These are phyloP conservation scores for Murina feae DNA, from an alignment of 2,113 vertebrate genomes.

Conservation along the genomic window DNA sequence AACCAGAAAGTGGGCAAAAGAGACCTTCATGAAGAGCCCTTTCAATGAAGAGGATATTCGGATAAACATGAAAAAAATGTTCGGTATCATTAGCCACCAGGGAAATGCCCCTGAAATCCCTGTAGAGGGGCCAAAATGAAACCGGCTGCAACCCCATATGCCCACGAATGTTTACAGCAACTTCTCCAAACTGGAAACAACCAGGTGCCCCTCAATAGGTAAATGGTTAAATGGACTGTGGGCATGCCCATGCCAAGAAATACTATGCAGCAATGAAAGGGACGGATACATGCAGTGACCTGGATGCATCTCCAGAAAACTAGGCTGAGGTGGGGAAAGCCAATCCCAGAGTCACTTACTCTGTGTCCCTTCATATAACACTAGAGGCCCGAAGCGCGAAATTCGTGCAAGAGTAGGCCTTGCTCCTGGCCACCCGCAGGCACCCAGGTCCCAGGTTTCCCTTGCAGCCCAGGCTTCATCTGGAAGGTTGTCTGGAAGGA, in stretches of 20 bases:
- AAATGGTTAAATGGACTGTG: fast-evolving
- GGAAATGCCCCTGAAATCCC: fast-evolving
- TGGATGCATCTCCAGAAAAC: background rate
- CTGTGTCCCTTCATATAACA: background rate
- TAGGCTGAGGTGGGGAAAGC: too few species aligned
- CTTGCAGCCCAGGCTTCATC: too few species aligned
- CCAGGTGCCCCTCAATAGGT: background rate
- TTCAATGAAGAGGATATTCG: background rate
- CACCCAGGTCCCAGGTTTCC: too few species aligned
- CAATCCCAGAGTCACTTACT: fast-evolving
- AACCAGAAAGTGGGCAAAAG: background rate
- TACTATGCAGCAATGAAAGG: fast-evolving
- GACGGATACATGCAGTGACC: fast-evolving
- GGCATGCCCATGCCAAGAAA: fast-evolving
- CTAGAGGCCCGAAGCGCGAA: too few species aligned
- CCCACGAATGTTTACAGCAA: background rate
- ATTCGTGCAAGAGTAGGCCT: too few species aligned
- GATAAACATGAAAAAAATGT: fast-evolving
- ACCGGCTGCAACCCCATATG: fast-evolving
- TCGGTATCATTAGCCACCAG: fast-evolving
- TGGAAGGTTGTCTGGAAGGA: too few species aligned
- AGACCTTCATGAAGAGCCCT: background rate
- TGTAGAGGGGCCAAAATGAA: fast-evolving
- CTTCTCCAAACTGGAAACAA: background rate
- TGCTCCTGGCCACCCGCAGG: too few species aligned